A percentile compares a stretch with the other conserved stretches of the same genome.
Conservation (phyloP, 2,888 invertebrate genomes). For the Cepaea hortensis region DNA sequence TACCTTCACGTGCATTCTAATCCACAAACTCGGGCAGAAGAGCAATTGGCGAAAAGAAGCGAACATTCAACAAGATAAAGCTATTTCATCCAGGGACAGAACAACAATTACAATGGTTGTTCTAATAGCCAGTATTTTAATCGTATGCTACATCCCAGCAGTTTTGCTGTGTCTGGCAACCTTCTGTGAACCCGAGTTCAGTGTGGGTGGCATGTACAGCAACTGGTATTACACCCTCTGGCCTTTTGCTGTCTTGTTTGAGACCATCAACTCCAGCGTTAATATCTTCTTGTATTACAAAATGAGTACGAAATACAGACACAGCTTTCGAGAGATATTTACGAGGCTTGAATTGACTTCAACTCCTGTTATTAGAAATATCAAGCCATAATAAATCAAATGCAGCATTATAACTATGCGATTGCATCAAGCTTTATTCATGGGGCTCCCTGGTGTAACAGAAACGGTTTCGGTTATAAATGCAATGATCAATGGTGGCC, state of each 20-base stretch:
- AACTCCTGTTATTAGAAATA: too few relatives aligned
- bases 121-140: not conserved
- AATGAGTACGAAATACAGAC: constrained; percentile 16
- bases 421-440: too few relatives aligned
- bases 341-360: too few relatives aligned
- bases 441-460: too few relatives aligned
- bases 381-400: too few relatives aligned
- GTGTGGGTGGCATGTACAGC: not conserved
- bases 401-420: too few relatives aligned
- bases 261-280: constrained; percentile 7
- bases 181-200: not conserved
- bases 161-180: not conserved
- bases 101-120: not conserved
- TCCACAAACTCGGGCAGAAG: constrained; percentile 4
- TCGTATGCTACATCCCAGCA: not conserved
- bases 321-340: not conserved
- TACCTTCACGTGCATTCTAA: not conserved
- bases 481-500: too few relatives aligned
- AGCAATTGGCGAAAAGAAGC: not conserved
- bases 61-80: not conserved
- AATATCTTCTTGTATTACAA: constrained; percentile 15
- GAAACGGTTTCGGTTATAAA: too few relatives aligned
- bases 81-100: not conserved
- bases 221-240: not conserved
- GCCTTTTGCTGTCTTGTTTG: not conserved